Conservation (phyloP, 1,140 invertebrate genomes). For the Rhagoletis zephyria region DNA sequence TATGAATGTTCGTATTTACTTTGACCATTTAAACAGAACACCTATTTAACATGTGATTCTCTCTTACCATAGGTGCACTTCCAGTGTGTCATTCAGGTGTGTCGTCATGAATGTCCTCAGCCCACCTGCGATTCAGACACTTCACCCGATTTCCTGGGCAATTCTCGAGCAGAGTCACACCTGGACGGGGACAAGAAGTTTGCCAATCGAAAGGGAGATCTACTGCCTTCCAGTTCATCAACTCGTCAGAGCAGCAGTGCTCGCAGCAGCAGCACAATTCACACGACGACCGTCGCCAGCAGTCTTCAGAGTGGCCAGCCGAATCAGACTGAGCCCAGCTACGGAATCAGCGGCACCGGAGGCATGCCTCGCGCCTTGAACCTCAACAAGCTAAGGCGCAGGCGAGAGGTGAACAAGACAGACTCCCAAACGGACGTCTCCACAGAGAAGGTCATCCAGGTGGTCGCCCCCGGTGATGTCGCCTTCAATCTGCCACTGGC, state of each 20-base stretch:
- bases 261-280: too few species aligned
- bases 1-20: too few species aligned
- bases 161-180: too few species aligned
- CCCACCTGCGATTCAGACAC: conserved; percentile 86
- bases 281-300: too few species aligned
- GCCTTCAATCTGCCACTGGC: conserved; percentile 89
- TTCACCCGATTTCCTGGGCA: too few species aligned
- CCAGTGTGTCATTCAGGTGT: conserved; percentile 96
- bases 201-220: too few species aligned
- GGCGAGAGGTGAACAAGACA: conserved; percentile 90
- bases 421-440: conserved; percentile 89
- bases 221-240: too few species aligned
- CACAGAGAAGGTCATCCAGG: conserved; percentile 90
- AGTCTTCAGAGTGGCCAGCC: too few species aligned
- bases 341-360: conserved; percentile 74
- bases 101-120: conserved; percentile 92
- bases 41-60: too few species aligned
- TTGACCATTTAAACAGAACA: too few species aligned
- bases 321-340: conserved; percentile 77
- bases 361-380: conserved; percentile 81
- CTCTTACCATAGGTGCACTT: conserved; percentile 97
- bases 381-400: conserved; percentile 81
- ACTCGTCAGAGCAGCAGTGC: too few species aligned
- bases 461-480: conserved; percentile 93
- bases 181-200: too few species aligned